phyloP scores from a whole-genome alignment of 2,888 invertebrate species.

The Drosophila borborema region DNA sequence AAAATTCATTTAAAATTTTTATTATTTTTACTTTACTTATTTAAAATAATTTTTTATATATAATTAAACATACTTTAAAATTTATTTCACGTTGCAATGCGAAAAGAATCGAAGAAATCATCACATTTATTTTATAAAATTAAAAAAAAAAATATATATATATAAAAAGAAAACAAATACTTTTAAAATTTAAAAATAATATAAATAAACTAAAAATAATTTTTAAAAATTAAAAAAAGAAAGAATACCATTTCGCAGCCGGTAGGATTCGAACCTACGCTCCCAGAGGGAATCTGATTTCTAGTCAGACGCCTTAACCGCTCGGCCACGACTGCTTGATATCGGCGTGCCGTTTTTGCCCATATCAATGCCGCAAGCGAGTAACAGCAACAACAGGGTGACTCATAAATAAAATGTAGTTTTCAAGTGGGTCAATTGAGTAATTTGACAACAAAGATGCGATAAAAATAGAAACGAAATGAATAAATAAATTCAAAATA shows the following conservation, averaged over 20 bases:
- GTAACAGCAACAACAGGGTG: not conserved
- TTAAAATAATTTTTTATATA: too few species aligned
- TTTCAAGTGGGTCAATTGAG: constrained; percentile 34
- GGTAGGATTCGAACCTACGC: constrained; percentile 84
- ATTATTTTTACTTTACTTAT: too few species aligned
- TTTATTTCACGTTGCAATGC: too few species aligned
- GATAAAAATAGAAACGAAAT: constrained; percentile 20
- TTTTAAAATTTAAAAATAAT: not conserved
- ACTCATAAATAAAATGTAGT: constrained; percentile 11
- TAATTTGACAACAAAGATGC: constrained; percentile 17
- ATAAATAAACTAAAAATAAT: not conserved
- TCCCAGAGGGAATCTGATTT: constrained; percentile 84
- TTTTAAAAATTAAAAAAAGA: not conserved
- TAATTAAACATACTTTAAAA: too few species aligned
- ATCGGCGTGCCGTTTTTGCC: fast-evolving
- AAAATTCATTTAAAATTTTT: too few species aligned
- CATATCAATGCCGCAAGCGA: not conserved
- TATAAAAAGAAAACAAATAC: too few species aligned
- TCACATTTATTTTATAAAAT: too few species aligned
- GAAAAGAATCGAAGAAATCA: too few species aligned
- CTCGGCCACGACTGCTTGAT: constrained; percentile 83
- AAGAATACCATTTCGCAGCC: constrained; percentile 80
- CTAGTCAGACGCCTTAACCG: constrained; percentile 85
- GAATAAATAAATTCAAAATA: constrained; percentile 13
- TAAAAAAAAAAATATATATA: too few species aligned